Evolutionary conservation across 2,888 invertebrate genomes (phyloP).

Genomic region (Sphecodes monilicornis): DNA sequence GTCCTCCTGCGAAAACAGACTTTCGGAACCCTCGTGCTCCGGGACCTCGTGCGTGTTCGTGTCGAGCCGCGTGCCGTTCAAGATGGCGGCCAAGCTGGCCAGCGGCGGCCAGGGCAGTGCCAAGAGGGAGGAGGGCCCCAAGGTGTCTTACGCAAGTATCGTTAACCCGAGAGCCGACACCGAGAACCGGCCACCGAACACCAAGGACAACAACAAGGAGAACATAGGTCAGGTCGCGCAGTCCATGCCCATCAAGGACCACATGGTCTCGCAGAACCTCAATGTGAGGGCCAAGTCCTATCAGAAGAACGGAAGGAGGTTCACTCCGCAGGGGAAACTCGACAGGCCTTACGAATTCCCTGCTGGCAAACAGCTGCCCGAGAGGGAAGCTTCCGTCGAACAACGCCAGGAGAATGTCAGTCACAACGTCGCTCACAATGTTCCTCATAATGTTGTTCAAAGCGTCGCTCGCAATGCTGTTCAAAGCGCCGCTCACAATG

Average conservation of each 20-base stretch:
- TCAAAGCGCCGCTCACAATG: not conserved
- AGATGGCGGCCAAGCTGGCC: constrained; percentile 85
- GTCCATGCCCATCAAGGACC: constrained; percentile 65
- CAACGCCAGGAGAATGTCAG: constrained; percentile 2
- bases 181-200: constrained; percentile 41
- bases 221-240: constrained; percentile 85
- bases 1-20: constrained; percentile 20
- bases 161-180: constrained; percentile 89
- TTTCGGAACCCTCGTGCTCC: constrained; percentile 59
- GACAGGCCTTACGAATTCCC: constrained; percentile 42
- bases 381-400: not conserved
- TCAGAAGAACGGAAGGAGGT: constrained; percentile 74
- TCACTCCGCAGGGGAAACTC: constrained; percentile 34
- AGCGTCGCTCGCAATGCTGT: not conserved
- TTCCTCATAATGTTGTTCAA: no score
- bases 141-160: constrained; percentile 85
- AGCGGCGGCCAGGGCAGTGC: constrained; percentile 79
- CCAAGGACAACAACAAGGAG: constrained; percentile 87
- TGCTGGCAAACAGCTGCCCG: constrained; percentile 23
- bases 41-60: constrained; percentile 80
- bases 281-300: constrained; percentile 79
- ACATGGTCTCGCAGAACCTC: constrained; percentile 59
- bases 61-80: constrained; percentile 74
- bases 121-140: constrained; percentile 75
- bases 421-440: not conserved